Evolutionary conservation across 2,888 invertebrate species (phyloP), one percentile per base, ranked within the genome.

Genomic region (Lordiphosa fenestrarum): DNA sequence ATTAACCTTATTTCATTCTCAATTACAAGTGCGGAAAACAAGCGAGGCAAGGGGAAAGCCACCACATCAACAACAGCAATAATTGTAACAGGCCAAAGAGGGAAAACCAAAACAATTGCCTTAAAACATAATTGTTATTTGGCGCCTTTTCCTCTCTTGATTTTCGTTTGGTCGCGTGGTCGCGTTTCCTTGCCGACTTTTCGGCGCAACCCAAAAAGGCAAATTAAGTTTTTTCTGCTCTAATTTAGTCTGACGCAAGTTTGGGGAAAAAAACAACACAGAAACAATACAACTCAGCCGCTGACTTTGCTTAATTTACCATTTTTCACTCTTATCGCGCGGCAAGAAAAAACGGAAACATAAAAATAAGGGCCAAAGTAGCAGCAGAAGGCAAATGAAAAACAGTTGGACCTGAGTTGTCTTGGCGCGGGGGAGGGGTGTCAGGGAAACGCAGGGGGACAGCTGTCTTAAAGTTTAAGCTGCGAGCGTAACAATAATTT

Each of bases 61-160:
- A 47, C 48, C 12, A 36, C 47, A 37, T 23, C 38, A 59, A 57
- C 25, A 57, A 42, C 61, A 57, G 41, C 63, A 62, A 62, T 58
- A 66, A 62, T 58, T 63, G 48, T 46, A 52, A 60, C 39, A 71
- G 57, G 47, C 44, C 49, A 40, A 51, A 74, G 57, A 71, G 62
- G 71, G 65, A 70, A 75, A 76, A 71, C 66, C 76, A 73, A 71
- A 76, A 84, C 86, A 84, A 84, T 84, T 86, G 72, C 86, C 75
- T 84, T 77, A 72, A 77, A 84, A 77, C 77, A 75, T 84, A 86
- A 86, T 86, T 84, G 86, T 84, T 86, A 83, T 84, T 84, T 73
- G 84, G 71, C 66, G 74, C 78, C 65, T 65, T 63, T 77, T 80
- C 66, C 68, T 62, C 65, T 81, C 77, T 78, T 77, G 74, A 81